These are phyloP conservation scores for Nannobrachium achirus DNA, from an alignment of 2,113 vertebrate species.

Conservation along the genomic window DNA sequence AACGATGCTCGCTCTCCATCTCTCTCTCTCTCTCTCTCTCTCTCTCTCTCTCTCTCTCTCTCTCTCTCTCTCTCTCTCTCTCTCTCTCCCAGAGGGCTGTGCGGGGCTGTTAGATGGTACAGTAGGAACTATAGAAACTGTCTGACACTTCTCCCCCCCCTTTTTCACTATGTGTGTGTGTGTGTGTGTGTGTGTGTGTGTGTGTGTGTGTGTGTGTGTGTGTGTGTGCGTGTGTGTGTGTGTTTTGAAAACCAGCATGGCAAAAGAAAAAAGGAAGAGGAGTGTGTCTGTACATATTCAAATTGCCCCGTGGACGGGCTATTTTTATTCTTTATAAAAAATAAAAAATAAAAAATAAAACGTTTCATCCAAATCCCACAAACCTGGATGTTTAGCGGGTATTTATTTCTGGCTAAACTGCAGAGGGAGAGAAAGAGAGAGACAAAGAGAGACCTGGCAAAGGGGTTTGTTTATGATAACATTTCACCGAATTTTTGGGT, in stretches of 20 bases:
- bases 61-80: no score
- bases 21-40: no score
- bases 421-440: neutral
- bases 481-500: no score
- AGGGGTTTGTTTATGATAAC: no score
- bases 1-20: neutral
- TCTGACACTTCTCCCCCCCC: conserved; percentile 1
- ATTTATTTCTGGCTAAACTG: neutral
- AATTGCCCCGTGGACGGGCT: neutral
- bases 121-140: conserved; percentile 36
- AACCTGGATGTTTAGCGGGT: neutral
- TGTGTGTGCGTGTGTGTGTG: no score
- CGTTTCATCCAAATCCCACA: neutral
- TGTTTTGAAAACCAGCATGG: neutral
- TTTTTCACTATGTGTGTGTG: no score
- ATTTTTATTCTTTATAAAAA: neutral
- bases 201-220: no score
- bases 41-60: no score
- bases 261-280: neutral
- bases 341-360: neutral
- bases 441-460: neutral
- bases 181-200: no score
- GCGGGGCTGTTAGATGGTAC: conserved; percentile 15
- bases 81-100: conserved; percentile 25
- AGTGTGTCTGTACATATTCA: neutral